Percentiles rank a stretch among this genome's conserved stretches.
phyloP scores from a whole-genome alignment of 2,797 vertebrate species.

The Sebastes melanostomus region DNA sequence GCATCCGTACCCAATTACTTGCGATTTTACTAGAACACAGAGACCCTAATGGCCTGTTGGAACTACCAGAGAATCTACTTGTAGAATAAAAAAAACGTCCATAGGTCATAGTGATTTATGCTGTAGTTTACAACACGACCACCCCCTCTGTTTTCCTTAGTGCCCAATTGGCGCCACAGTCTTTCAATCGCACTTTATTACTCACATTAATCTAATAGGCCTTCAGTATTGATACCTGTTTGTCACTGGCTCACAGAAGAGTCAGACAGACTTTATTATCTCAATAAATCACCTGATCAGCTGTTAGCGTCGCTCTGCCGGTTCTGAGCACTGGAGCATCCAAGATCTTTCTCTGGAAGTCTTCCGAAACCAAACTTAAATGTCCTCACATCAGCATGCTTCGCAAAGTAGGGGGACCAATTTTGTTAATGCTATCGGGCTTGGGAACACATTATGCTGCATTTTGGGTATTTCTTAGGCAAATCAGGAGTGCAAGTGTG shows the following conservation, averaged over 20 bases:
- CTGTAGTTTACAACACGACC: conserved; percentile 10
- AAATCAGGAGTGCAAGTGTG: background rate
- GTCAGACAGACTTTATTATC: conserved; percentile 19
- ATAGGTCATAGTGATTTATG: conserved; percentile 13
- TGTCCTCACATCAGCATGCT: background rate
- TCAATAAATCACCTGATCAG: conserved; percentile 19
- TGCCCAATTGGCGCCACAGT: conserved; percentile 28
- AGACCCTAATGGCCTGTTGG: conserved; percentile 7
- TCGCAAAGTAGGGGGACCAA: background rate
- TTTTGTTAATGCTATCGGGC: too few relatives aligned
- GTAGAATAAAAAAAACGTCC: conserved; percentile 2
- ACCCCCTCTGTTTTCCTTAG: conserved; percentile 12
- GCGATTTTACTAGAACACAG: conserved; percentile 19
- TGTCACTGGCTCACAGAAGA: background rate
- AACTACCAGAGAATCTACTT: conserved; percentile 11
- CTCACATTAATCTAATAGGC: conserved; percentile 35
- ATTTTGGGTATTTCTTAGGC: background rate
- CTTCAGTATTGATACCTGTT: conserved; percentile 9
- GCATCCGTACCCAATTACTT: conserved; percentile 13
- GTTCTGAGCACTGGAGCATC: background rate
- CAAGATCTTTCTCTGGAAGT: background rate
- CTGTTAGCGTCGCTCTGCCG: background rate
- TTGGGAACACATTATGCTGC: background rate
- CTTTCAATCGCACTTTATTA: conserved; percentile 35
- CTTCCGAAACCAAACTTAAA: background rate